phyloP scores from a whole-genome alignment of 2,113 vertebrate genomes.

The Lepidothrix coronata region DNA sequence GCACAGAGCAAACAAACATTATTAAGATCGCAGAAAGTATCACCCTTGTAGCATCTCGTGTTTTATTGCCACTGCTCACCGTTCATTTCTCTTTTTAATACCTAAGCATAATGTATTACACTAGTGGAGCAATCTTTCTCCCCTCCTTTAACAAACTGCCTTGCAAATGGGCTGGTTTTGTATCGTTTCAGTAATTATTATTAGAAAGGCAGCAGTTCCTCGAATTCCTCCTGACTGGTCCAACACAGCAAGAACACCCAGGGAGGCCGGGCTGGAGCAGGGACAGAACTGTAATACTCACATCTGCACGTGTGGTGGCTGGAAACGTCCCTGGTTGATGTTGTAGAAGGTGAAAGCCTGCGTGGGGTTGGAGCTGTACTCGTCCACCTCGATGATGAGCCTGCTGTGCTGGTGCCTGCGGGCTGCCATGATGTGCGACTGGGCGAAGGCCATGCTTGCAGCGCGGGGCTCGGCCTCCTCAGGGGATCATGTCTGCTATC shows the following conservation, averaged over 20 bases:
- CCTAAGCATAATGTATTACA: background rate
- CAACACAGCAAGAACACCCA: conserved; percentile 36
- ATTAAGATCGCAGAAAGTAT: background rate
- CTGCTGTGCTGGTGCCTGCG: conserved; percentile 86
- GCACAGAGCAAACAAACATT: conserved; percentile 21
- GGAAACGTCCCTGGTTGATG: conserved; percentile 98
- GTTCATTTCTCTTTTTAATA: background rate
- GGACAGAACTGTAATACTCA: conserved; percentile 70
- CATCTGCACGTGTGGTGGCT: conserved; percentile 97
- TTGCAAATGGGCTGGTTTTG: background rate
- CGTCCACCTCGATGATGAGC: conserved; percentile 89
- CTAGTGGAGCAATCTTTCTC: background rate
- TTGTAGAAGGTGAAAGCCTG: conserved; percentile 99
- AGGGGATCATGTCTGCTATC: conserved; percentile 60
- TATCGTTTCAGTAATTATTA: background rate
- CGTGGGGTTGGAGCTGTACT: conserved; percentile 96
- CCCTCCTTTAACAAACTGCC: background rate
- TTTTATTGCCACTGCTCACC: background rate
- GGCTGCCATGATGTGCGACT: conserved; percentile 92
- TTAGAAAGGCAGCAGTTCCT: background rate
- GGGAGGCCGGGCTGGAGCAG: background rate
- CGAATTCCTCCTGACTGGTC: background rate
- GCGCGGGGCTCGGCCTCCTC: conserved; percentile 27
- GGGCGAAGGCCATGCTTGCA: conserved; percentile 90
- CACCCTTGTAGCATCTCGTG: background rate